Base-by-base conservation (phyloP, 2,888 invertebrate species). In the Graphium colonna region DNA sequence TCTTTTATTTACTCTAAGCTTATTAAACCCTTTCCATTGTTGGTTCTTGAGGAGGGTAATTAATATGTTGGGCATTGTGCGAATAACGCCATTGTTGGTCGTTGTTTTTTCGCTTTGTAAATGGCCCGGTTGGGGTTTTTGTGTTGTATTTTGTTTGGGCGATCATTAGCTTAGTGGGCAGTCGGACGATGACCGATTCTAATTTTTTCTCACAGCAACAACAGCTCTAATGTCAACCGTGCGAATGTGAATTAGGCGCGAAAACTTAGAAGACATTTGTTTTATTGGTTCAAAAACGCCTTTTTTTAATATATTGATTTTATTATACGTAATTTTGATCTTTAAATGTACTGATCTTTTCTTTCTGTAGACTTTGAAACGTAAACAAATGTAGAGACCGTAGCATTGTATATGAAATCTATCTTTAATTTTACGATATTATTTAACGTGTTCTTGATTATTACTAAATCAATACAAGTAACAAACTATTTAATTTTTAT, bases 81-180 rank as follows among this genome's bases (percentile, higher is more conserved):
- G 65, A 82, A 83, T 79, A 28, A 59, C 65, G 61, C 64, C 73
- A 77, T 86, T 87, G 88, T 89, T 77, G 84, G 69, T 70, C 65
- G 61, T 66, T 74, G 73, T 79, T 76, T 76, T 67, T 63, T 63
- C 60, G 69, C 69, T 74, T 83, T 86, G 79, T 82, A 63, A 18
- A 36, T n/a, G 36, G 65, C 69, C 67, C 71, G 67, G 71, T 60
- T 62, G 65, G 36, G 71, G 71, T 75, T 79, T 73, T 69, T 82
- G 79, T 79, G 31, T 65, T 54, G 49, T 57, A 65, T 78, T 79
- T 81, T 85, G 81, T 85, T 77, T 73, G 73, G 75, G 65, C 68
- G 71, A 84, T 88, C 84, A 88, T 87, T 87, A 87, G 79, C 76
- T 60, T 81, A 76, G 79, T 83, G 84, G 84, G 80, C 84, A 83